These are phyloP conservation scores for Drosophila novamexicana DNA, from an alignment of 1,140 invertebrate species.

Conservation along the genomic window DNA sequence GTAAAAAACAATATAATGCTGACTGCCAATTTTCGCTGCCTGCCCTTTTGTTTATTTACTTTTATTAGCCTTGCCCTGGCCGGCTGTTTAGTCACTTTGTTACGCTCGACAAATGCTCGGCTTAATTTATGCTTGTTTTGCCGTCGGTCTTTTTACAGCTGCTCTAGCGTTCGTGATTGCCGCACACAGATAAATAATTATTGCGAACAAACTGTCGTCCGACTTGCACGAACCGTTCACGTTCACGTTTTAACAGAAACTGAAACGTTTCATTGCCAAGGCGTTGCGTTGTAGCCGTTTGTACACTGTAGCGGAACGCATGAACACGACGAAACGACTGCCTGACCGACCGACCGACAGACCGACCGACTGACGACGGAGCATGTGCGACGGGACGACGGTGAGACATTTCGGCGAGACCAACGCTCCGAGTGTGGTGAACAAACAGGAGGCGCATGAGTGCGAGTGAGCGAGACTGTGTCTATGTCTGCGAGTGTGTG, in stretches of 20 bases:
- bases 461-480: conserved; percentile 1
- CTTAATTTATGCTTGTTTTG: conserved; percentile 47
- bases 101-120: conserved; percentile 39
- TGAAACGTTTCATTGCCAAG: conserved; percentile 57
- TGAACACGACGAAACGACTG: conserved; percentile 34
- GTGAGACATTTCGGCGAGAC: conserved; percentile 49
- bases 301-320: conserved; percentile 33
- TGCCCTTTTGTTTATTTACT: conserved; percentile 53
- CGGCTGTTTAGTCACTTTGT: conserved; percentile 37
- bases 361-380: conserved; percentile 8
- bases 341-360: not conserved
- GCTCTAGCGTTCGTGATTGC: conserved; percentile 32
- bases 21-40: conserved; percentile 25
- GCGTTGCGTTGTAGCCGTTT: conserved; percentile 30
- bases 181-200: conserved; percentile 5
- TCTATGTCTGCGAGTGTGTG: conserved; percentile 9
- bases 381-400: conserved; percentile 9
- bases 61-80: conserved; percentile 31
- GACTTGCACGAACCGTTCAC: conserved; percentile 11
- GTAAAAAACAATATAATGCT: conserved; percentile 9
- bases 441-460: conserved; percentile 42
- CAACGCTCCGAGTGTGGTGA: conserved; percentile 54
- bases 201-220: not conserved
- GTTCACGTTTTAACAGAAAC: conserved; percentile 44
- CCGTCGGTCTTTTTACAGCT: conserved; percentile 59